Percentiles rank a stretch among this genome's conserved stretches.
phyloP scores from a whole-genome alignment of 2,888 invertebrate species.

The Ichneumoninae sp. region DNA sequence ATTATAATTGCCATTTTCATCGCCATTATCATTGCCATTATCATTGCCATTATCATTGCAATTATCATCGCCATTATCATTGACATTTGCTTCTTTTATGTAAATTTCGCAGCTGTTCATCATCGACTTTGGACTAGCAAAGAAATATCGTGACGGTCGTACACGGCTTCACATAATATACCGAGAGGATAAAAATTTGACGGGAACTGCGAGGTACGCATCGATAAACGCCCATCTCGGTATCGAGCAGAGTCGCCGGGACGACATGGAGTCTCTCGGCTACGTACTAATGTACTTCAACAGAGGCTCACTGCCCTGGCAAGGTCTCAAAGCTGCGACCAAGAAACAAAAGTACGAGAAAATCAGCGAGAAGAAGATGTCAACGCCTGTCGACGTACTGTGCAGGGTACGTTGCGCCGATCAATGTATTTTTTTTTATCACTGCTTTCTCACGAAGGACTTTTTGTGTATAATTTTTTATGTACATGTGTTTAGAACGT shows the following conservation, averaged over 20 bases:
- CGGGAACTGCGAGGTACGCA: constrained; percentile 97
- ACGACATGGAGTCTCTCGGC: constrained; percentile 99
- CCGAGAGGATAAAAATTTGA: constrained; percentile 97
- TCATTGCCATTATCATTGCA: too few species aligned
- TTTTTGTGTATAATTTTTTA: not conserved
- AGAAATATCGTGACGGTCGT: constrained; percentile 98
- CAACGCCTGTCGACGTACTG: constrained; percentile 98
- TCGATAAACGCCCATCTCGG: constrained; percentile 99
- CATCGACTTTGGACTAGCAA: constrained; percentile 99
- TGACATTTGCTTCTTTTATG: not conserved
- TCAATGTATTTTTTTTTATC: too few species aligned
- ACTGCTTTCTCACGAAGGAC: not conserved
- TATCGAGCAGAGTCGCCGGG: constrained; percentile 98
- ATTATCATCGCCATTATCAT: too few species aligned
- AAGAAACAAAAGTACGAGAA: constrained; percentile 99
- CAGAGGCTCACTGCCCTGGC: constrained; percentile 97
- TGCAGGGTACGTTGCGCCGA: constrained; percentile 90
- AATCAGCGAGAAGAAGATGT: constrained; percentile 99
- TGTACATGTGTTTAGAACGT: not conserved
- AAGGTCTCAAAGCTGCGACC: constrained; percentile 98
- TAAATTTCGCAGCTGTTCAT: constrained; percentile 90
- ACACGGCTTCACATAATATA: constrained; percentile 97
- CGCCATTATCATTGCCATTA: too few species aligned
- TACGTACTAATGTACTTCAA: constrained; percentile 99
- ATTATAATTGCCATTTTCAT: too few species aligned